Percentiles rank a stretch among this genome's conserved stretches.
Conservation (phyloP, 2,797 vertebrate genomes). For the Phoeniculus purpureus region DNA sequence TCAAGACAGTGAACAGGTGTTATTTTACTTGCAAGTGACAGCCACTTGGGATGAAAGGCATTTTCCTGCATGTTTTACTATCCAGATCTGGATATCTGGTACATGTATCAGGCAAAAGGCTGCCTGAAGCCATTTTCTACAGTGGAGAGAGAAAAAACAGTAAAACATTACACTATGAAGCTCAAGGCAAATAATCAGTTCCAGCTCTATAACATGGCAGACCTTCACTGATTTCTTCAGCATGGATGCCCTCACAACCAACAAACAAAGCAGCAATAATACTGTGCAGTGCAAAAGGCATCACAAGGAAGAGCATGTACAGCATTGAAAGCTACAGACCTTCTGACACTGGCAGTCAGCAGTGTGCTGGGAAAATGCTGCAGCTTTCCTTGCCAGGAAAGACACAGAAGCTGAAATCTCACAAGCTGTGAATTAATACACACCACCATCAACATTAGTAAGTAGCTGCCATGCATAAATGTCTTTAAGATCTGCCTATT, state of each 20-base stretch:
- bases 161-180: neutral
- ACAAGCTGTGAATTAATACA: neutral
- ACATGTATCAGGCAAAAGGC: neutral
- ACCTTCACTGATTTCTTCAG: neutral
- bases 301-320: neutral
- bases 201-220: neutral
- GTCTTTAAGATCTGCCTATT: neutral
- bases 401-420: neutral
- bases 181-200: neutral
- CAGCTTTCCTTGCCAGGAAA: neutral
- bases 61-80: neutral
- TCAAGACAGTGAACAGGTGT: neutral
- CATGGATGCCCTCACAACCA: neutral
- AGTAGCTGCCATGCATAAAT: neutral
- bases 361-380: neutral
- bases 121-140: neutral
- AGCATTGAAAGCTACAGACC: neutral
- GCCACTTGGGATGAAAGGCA: neutral
- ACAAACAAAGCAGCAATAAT: neutral
- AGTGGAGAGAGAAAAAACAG: neutral
- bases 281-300: neutral
- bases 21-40: slow-evolving; percentile 10
- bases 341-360: neutral
- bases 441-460: neutral
- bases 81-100: neutral